Percentiles rank a stretch among this genome's conserved stretches.
Evolutionary conservation across 2,888 invertebrate genomes (phyloP).

Genomic region (Cosmorhoe ocellata): DNA sequence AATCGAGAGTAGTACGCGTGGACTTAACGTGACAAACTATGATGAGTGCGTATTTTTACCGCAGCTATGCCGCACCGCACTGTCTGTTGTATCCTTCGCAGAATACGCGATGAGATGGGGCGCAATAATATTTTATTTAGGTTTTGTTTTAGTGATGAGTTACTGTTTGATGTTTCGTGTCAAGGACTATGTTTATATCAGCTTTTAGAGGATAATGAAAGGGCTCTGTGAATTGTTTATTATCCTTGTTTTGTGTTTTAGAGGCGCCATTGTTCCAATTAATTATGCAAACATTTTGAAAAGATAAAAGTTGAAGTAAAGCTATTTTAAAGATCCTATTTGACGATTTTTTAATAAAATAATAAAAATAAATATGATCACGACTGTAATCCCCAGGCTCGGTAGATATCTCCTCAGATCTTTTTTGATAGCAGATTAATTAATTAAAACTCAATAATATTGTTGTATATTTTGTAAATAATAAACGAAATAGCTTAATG

Average conservation of each 20-base stretch:
- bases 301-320: neutral
- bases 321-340: no score
- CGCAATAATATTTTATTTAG: slow-evolving; percentile 36
- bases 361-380: no score
- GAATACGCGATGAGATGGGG: slow-evolving; percentile 21
- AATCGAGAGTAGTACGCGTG: no score
- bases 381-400: no score
- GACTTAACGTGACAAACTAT: no score
- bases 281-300: slow-evolving; percentile 3
- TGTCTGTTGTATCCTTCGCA: neutral
- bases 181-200: slow-evolving; percentile 18
- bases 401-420: no score
- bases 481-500: no score
- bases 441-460: no score
- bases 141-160: slow-evolving; percentile 34
- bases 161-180: slow-evolving; percentile 19
- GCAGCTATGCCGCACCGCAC: slow-evolving; percentile 5
- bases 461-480: no score
- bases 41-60: neutral
- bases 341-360: no score
- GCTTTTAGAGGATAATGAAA: slow-evolving; percentile 19
- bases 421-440: no score
- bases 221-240: slow-evolving; percentile 16
- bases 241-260: slow-evolving; percentile 5
- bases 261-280: slow-evolving; percentile 4